Evolutionary conservation across 2,888 invertebrate species (phyloP).

Genomic region (Aleiodes testaceus): DNA sequence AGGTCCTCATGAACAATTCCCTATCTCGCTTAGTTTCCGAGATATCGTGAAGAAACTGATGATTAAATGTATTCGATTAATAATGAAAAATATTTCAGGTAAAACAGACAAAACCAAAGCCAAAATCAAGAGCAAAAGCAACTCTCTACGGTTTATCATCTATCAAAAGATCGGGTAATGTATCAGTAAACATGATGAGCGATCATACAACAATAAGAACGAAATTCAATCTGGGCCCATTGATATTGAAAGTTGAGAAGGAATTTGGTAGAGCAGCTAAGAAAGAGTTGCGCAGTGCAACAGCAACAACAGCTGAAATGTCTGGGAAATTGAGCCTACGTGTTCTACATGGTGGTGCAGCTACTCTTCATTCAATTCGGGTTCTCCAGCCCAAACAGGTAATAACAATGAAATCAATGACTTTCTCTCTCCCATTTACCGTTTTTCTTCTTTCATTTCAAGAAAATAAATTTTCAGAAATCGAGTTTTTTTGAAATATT

Average conservation of each 20-base stretch:
- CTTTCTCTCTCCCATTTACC: not conserved
- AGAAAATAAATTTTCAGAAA: no score
- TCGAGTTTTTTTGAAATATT: no score
- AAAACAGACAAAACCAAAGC: constrained; percentile 54
- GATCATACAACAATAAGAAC: constrained; percentile 88
- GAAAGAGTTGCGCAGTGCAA: constrained; percentile 88
- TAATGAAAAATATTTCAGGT: constrained; percentile 62
- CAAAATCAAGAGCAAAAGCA: constrained; percentile 81
- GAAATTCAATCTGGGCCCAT: constrained; percentile 86
- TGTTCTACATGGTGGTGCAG: constrained; percentile 86
- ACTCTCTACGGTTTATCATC: constrained; percentile 87
- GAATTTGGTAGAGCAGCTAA: constrained; percentile 87
- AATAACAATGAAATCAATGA: constrained; percentile 50
- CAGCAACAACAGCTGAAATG: constrained; percentile 92
- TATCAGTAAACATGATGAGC: constrained; percentile 84
- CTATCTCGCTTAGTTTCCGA: no score
- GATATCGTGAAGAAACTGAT: no score
- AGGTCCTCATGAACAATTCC: no score
- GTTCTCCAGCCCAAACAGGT: constrained; percentile 92
- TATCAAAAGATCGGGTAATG: constrained; percentile 85
- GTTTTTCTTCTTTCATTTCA: not conserved
- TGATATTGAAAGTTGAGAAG: constrained; percentile 85
- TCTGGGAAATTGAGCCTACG: constrained; percentile 84
- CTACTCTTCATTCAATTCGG: constrained; percentile 87
- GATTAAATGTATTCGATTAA: no score